Evolutionary conservation across 2,797 vertebrate species (phyloP).

Genomic region (Brachymystax lenok): DNA sequence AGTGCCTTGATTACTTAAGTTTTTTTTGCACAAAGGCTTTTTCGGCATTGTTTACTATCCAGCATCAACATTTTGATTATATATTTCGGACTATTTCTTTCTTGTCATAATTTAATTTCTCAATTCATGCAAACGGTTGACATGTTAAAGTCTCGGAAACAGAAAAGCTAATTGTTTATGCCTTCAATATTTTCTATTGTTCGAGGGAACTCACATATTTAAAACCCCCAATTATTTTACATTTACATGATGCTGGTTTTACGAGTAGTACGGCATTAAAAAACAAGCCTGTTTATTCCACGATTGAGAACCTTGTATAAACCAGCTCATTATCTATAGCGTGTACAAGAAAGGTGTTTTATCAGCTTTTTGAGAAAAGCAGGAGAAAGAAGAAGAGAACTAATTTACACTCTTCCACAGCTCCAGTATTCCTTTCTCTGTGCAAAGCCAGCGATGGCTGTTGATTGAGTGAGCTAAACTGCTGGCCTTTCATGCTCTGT

Average conservation of each 20-base stretch:
- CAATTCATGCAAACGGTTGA: too few species aligned
- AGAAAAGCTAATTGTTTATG: too few species aligned
- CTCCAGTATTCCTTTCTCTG: slow-evolving; percentile 52
- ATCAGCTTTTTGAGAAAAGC: slow-evolving; percentile 27
- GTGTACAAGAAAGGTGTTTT: slow-evolving; percentile 51
- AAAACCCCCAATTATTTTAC: not conserved
- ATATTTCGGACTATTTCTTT: too few species aligned
- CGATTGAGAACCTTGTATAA: slow-evolving; percentile 34
- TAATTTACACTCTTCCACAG: slow-evolving; percentile 63
- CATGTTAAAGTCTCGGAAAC: too few species aligned
- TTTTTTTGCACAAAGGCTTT: too few species aligned
- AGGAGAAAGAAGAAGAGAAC: slow-evolving; percentile 40
- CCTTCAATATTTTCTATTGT: too few species aligned
- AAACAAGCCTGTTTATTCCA: slow-evolving; percentile 19
- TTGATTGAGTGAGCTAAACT: slow-evolving; percentile 52
- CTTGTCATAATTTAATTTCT: too few species aligned
- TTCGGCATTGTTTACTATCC: too few species aligned
- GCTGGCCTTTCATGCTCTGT: slow-evolving; percentile 34
- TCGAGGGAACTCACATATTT: not conserved
- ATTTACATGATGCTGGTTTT: slow-evolving; percentile 29
- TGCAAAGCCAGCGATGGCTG: slow-evolving; percentile 41
- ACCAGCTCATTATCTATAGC: slow-evolving; percentile 45
- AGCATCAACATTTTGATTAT: too few species aligned
- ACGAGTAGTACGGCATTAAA: slow-evolving; percentile 18
- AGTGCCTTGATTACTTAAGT: too few species aligned